These are phyloP conservation scores for Sclerurus mexicanus DNA, from an alignment of 2,113 vertebrate genomes.

Conservation along the genomic window DNA sequence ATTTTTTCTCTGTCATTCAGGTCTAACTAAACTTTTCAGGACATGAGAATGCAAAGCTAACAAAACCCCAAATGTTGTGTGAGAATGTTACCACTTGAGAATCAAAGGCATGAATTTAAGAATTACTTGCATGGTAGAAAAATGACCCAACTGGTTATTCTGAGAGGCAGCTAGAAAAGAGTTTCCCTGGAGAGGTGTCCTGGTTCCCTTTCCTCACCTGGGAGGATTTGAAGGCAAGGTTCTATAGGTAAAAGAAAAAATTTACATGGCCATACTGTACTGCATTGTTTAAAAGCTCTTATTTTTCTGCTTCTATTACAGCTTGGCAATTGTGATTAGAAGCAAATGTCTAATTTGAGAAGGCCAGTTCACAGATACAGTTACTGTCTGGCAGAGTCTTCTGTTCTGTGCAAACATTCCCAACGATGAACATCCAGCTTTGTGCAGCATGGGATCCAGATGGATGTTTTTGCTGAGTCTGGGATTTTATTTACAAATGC, in stretches of 20 bases:
- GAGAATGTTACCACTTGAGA: not conserved
- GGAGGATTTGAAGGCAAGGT: not conserved
- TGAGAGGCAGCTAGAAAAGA: not conserved
- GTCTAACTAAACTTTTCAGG: not conserved
- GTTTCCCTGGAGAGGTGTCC: not conserved
- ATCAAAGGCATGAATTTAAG: not conserved
- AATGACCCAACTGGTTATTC: not conserved
- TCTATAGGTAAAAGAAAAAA: not conserved
- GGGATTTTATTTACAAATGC: not conserved
- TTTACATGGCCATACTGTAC: fast-evolving
- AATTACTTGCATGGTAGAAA: not conserved
- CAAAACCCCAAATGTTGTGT: not conserved
- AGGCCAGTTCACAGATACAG: not conserved
- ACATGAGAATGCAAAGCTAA: not conserved
- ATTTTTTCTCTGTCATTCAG: not conserved
- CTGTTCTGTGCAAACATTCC: not conserved
- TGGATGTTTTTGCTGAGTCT: not conserved
- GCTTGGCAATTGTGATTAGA: not conserved
- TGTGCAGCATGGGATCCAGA: not conserved
- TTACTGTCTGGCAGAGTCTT: not conserved
- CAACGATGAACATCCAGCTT: not conserved
- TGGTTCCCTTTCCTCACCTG: not conserved
- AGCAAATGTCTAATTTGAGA: not conserved
- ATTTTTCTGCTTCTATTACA: not conserved
- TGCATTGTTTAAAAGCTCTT: not conserved